phyloP scores from a whole-genome alignment of 2,797 vertebrate genomes.

The Otus scops region DNA sequence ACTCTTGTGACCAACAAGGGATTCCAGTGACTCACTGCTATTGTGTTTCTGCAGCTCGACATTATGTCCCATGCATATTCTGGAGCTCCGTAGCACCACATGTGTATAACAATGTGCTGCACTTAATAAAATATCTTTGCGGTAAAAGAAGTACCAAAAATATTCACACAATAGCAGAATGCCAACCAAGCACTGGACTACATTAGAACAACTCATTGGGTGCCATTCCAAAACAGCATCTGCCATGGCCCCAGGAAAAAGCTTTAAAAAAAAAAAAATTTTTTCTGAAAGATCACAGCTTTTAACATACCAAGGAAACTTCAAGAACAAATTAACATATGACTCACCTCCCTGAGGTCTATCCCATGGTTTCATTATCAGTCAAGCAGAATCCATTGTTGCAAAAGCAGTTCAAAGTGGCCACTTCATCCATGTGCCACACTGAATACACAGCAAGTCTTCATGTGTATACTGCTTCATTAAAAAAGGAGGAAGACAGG shows the following conservation, averaged over 20 bases:
- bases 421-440: neutral
- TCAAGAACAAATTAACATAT: conserved; percentile 52
- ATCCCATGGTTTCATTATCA: conserved; percentile 45
- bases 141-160: conserved; percentile 30
- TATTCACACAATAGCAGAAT: conserved; percentile 43
- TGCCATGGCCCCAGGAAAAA: conserved; percentile 37
- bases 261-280: neutral
- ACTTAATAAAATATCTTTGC: conserved; percentile 50
- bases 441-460: neutral
- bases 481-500: neutral
- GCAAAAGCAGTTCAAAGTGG: conserved; percentile 24
- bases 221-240: conserved; percentile 36
- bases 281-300: conserved; percentile 38
- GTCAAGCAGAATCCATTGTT: conserved; percentile 34
- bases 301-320: conserved; percentile 26
- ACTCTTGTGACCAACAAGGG: conserved; percentile 31
- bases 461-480: neutral
- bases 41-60: conserved; percentile 69
- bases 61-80: conserved; percentile 55
- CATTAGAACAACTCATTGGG: conserved; percentile 23
- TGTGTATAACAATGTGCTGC: conserved; percentile 63
- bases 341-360: conserved; percentile 58
- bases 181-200: conserved; percentile 40
- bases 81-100: conserved; percentile 32
- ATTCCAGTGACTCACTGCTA: conserved; percentile 52